phyloP scores from a whole-genome alignment of 35 echinoderm and acorn worm species.

The Ophioderma brevispina region DNA sequence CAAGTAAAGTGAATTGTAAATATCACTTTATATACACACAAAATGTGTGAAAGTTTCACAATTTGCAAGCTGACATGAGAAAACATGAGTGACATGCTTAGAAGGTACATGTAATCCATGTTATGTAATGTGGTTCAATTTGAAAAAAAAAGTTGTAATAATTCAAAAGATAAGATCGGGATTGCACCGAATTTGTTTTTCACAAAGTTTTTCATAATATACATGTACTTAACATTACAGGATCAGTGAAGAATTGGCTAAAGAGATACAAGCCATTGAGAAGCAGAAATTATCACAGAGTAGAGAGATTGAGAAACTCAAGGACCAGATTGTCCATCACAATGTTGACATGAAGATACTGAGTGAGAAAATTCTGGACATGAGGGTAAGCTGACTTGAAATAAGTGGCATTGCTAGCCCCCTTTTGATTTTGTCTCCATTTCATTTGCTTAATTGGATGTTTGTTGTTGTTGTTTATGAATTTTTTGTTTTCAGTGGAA shows the following conservation, averaged over 20 bases:
- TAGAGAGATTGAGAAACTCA: slow-evolving; percentile 87
- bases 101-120: too few species aligned
- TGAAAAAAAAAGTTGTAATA: not conserved
- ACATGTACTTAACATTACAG: too few species aligned
- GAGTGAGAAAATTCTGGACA: slow-evolving; percentile 95
- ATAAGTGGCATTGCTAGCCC: not conserved
- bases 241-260: slow-evolving; percentile 81
- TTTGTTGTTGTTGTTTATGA: not conserved
- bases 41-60: too few species aligned
- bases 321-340: slow-evolving; percentile 74
- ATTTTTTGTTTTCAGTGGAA: not conserved
- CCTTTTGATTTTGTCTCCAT: not conserved
- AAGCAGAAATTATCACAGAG: slow-evolving; percentile 81
- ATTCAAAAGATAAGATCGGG: too few species aligned
- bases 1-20: slow-evolving; percentile 32
- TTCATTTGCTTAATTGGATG: not conserved
- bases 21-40: too few species aligned
- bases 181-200: too few species aligned
- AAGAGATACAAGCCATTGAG: slow-evolving; percentile 89
- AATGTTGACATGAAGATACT: slow-evolving; percentile 93
- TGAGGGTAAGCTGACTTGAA: slow-evolving; percentile 68
- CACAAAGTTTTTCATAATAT: too few species aligned
- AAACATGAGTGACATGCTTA: too few species aligned
- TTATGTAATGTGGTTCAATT: not conserved
- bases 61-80: too few species aligned